Evolutionary conservation across 2,797 vertebrate species (phyloP).

Genomic region (Triplophysa bombifrons): DNA sequence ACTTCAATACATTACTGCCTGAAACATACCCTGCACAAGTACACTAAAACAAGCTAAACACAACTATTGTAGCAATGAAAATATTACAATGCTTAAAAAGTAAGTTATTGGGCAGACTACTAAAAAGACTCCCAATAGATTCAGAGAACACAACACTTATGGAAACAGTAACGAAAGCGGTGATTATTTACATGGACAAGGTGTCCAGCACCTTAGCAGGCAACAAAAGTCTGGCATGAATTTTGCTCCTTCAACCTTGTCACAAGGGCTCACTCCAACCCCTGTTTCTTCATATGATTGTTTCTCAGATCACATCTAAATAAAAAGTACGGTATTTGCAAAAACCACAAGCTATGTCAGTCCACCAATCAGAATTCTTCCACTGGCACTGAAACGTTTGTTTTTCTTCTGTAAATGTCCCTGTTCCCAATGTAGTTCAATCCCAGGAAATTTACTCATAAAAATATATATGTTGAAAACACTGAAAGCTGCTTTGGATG

Average conservation of each 20-base stretch:
- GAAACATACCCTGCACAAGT: not conserved
- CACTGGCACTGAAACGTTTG: not conserved
- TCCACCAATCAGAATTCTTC: not conserved
- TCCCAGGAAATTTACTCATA: not conserved
- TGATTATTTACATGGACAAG: slow-evolving; percentile 38
- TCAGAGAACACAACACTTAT: slow-evolving; percentile 43
- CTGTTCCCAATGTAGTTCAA: not conserved
- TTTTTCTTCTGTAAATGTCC: not conserved
- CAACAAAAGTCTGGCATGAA: slow-evolving; percentile 15
- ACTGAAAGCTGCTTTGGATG: not conserved
- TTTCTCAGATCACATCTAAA: slow-evolving; percentile 15
- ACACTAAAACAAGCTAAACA: not conserved
- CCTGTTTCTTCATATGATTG: not conserved
- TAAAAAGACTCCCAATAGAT: slow-evolving; percentile 55
- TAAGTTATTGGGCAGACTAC: slow-evolving; percentile 47
- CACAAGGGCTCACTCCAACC: not conserved
- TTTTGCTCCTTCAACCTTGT: not conserved
- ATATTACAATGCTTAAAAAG: slow-evolving; percentile 23
- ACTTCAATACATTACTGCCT: not conserved
- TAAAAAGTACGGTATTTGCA: not conserved
- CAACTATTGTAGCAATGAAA: slow-evolving; percentile 23
- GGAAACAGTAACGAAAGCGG: slow-evolving; percentile 27
- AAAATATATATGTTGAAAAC: not conserved
- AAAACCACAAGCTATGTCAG: not conserved
- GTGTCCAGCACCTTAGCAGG: slow-evolving; percentile 46